A percentile compares a stretch with the other conserved stretches of the same genome.
Evolutionary conservation across 2,888 invertebrate genomes (phyloP).

Genomic region (Lepidonotus clava): DNA sequence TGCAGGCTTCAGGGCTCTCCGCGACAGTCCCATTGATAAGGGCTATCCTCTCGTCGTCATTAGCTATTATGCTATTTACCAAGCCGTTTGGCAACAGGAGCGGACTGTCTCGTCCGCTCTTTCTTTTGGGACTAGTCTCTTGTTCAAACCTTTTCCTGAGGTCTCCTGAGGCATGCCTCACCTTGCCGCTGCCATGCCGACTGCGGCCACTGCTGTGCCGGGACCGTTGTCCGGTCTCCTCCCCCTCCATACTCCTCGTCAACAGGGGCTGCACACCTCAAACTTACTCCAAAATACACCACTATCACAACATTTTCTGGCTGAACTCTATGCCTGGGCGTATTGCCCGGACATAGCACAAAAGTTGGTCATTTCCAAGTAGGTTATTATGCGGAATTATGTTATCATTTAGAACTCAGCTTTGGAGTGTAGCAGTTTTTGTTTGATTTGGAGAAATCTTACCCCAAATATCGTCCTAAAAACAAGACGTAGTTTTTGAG

Average conservation of each 20-base stretch:
- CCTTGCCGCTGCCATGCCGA: conserved; percentile 39
- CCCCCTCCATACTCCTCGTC: neutral
- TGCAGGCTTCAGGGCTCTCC: conserved; percentile 11
- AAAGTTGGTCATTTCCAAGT: no score
- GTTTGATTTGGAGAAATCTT: no score
- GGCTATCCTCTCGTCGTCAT: conserved; percentile 22
- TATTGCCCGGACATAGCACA: no score
- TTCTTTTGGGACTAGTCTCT: conserved; percentile 13
- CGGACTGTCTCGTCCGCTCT: neutral
- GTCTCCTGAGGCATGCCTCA: conserved; percentile 27
- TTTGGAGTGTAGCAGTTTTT: no score
- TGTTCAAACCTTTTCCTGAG: neutral
- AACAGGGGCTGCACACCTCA: neutral
- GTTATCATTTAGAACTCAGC: no score
- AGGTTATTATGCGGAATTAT: no score
- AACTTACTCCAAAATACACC: neutral
- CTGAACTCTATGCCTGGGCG: neutral
- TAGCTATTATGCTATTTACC: neutral
- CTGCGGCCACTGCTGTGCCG: conserved; percentile 32
- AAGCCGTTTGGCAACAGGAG: neutral
- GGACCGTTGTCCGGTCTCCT: neutral
- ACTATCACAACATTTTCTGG: neutral
- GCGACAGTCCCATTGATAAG: neutral
- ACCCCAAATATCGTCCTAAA: no score
- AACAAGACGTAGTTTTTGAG: no score